These are phyloP conservation scores for Maniola hyperantus DNA, from an alignment of 2,888 invertebrate genomes.

Conservation along the genomic window DNA sequence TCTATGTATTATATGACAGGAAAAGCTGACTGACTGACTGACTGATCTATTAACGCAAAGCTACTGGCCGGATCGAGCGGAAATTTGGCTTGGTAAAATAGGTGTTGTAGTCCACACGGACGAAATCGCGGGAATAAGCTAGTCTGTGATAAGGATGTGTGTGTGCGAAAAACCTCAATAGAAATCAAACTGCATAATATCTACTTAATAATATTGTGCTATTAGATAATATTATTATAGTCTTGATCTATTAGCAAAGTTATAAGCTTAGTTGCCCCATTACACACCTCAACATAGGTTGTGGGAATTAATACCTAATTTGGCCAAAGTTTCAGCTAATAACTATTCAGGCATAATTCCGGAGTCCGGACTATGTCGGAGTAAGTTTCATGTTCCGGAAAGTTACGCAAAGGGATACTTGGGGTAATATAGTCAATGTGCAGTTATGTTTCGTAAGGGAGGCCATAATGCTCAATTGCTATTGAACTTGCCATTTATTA, in stretches of 20 bases:
- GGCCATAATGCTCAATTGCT: slow-evolving; percentile 11
- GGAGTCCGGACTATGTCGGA: slow-evolving; percentile 39
- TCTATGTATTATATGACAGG: too few relatives aligned
- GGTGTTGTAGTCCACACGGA: too few relatives aligned
- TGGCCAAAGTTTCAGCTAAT: slow-evolving; percentile 47
- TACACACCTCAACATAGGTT: slow-evolving; percentile 35
- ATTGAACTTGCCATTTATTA: slow-evolving; percentile 21
- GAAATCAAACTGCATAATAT: not conserved
- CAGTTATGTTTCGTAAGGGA: slow-evolving; percentile 11
- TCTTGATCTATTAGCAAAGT: slow-evolving; percentile 13
- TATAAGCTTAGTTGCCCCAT: slow-evolving; percentile 13
- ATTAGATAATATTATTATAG: not conserved
- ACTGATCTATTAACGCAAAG: too few relatives aligned
- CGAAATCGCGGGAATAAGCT: too few relatives aligned
- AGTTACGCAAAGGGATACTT: slow-evolving; percentile 18
- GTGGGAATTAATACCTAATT: slow-evolving; percentile 49
- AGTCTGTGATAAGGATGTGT: too few relatives aligned
- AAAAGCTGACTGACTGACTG: too few relatives aligned
- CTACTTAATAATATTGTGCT: not conserved
- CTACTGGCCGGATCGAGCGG: too few relatives aligned
- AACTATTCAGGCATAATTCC: slow-evolving; percentile 53
- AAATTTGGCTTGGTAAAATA: too few relatives aligned
- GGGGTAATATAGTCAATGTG: slow-evolving; percentile 5
- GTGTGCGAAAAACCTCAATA: not conserved
- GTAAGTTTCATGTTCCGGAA: slow-evolving; percentile 45